Evolutionary conservation across 2,888 invertebrate species (phyloP), one percentile per base, ranked within the genome.

Genomic region (Laspeyria flexula): DNA sequence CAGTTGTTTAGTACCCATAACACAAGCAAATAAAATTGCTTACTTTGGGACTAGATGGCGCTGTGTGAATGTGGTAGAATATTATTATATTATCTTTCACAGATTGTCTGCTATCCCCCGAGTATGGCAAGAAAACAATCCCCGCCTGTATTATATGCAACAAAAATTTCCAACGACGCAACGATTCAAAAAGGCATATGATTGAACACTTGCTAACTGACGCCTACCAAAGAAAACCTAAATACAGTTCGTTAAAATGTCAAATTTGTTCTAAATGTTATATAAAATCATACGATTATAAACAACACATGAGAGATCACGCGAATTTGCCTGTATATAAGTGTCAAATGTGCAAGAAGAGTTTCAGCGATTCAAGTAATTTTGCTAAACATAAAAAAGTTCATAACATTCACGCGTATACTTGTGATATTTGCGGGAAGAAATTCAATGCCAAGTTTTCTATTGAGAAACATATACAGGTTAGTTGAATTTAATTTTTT

Each of bases 351-450:
- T 91, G 91, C 60, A 48, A 82, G 18, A 84, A 83, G 3, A 64
- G 69, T 0, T 91, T 90, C 62, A 85, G 87, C 33, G 90, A 90
- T 50, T 86, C 86, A 0, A 87, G 86, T 43, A 90, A 90, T 45
- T 89, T 85, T 52, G 74, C 83, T 0, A 90, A 90, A n/a, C 91
- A 91, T 55, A 88, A 83, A 61, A 90, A 90, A 31, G 73, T 85
- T 0, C 91, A 90, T 56, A 83, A 85, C 34, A 13, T 77, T 0
- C 48, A 58, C 18, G 73, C 73, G 0, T 45, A 73, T 0, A 37
- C 73, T 0, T 90, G 90, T 45, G 80, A 85, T 30, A 33, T 80
- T 0, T 91, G 91, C 48, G 49, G 63, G 0, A 84, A 77, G 52
- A 89, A 85, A 56, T 90, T 88, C 47, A 76, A 77, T 3, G 53